Evolutionary conservation across 2,797 vertebrate species (phyloP).

Genomic region (Petrocephalus schoutedeni): DNA sequence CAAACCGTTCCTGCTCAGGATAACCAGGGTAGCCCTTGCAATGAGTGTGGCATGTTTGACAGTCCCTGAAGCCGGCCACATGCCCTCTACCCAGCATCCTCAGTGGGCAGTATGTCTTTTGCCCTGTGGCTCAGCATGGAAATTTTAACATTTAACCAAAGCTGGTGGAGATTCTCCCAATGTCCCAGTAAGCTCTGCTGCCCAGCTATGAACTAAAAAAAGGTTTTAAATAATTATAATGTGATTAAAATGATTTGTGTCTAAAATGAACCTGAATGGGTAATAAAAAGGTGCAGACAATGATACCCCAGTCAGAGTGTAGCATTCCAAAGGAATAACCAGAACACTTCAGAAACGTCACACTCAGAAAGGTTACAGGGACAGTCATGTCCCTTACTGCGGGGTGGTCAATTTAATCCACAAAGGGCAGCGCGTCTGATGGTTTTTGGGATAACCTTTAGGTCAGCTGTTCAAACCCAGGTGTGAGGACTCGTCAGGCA

Average conservation of each 20-base stretch:
- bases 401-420: not conserved
- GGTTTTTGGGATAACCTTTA: not conserved
- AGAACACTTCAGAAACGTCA: not conserved
- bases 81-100: not conserved
- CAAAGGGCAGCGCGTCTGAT: not conserved
- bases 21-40: not conserved
- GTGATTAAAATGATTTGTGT: not conserved
- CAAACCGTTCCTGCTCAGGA: not conserved
- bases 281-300: not conserved
- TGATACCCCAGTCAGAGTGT: not conserved
- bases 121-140: not conserved
- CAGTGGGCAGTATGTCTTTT: not conserved
- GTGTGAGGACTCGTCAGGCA: not conserved
- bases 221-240: not conserved
- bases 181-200: not conserved
- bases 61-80: not conserved
- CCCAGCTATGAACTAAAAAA: not conserved
- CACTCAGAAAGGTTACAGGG: not conserved
- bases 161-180: not conserved
- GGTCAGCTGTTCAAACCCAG: not conserved
- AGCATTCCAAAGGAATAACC: not conserved
- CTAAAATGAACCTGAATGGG: not conserved
- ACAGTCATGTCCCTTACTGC: not conserved
- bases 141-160: not conserved
- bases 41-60: not conserved